phyloP scores from a whole-genome alignment of 2,888 invertebrate genomes.

The Balanococcus diminutus region DNA sequence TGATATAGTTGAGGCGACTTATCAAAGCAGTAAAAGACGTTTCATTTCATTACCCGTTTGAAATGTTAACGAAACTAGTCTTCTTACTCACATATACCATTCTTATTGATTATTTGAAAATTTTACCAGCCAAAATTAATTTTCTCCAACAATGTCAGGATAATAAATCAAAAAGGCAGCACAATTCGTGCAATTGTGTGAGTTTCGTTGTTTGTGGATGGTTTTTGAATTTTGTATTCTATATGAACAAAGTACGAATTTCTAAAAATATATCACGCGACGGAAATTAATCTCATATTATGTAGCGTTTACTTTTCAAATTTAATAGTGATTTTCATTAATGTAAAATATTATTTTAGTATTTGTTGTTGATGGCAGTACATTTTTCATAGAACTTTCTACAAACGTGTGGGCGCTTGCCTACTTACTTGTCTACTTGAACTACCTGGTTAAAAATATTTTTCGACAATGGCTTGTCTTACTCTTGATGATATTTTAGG shows the following conservation, averaged over 20 bases:
- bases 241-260: not conserved
- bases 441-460: too few relatives aligned
- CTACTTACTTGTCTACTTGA: not conserved
- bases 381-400: not conserved
- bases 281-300: not conserved
- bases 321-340: not conserved
- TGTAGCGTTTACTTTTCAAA: not conserved
- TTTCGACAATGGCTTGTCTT: too few relatives aligned
- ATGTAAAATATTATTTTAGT: not conserved
- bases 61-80: not conserved
- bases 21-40: not conserved
- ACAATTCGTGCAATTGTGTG: not conserved
- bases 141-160: not conserved
- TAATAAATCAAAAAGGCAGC: conserved; percentile 19
- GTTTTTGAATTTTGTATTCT: not conserved
- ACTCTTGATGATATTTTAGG: too few relatives aligned
- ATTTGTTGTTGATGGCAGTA: not conserved
- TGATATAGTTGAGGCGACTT: not conserved
- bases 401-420: not conserved
- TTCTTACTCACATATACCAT: not conserved
- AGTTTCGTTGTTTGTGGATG: not conserved
- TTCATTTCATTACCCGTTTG: not conserved
- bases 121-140: not conserved
- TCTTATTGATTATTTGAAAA: not conserved
- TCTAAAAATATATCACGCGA: conserved; percentile 4